Percentiles rank a stretch among this genome's conserved stretches.
These are phyloP conservation scores for Recurvirostra avosetta DNA, from an alignment of 2,113 vertebrate species.

Conservation along the genomic window DNA sequence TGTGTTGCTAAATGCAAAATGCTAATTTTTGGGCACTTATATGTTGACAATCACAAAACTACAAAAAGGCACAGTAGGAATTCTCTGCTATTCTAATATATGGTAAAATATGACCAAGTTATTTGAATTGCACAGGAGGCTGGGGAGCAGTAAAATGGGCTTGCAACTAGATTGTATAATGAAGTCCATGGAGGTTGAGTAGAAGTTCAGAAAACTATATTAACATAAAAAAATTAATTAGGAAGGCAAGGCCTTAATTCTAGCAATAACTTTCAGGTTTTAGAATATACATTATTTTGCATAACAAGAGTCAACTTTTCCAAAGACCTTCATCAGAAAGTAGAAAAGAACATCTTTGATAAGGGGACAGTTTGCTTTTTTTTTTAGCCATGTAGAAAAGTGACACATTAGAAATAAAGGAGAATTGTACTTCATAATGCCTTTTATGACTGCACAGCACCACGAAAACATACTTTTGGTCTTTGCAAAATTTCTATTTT, in stretches of 20 bases:
- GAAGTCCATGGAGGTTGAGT: neutral
- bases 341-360: neutral
- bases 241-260: neutral
- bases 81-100: neutral
- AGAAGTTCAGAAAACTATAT: neutral
- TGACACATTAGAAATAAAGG: neutral
- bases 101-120: neutral
- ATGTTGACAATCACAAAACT: neutral
- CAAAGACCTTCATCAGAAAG: neutral
- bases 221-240: neutral
- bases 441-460: neutral
- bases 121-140: conserved; percentile 39
- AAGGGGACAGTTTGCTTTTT: neutral
- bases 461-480: neutral
- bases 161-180: neutral
- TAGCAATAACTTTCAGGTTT: neutral
- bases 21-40: neutral
- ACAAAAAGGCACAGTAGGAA: neutral
- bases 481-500: neutral
- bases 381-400: neutral
- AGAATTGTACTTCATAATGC: neutral
- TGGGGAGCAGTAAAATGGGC: neutral
- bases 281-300: neutral
- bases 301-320: neutral
- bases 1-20: conserved; percentile 4